A percentile compares a stretch with the other conserved stretches of the same genome.
Evolutionary conservation across 2,888 invertebrate genomes (phyloP).

Genomic region (Agriopis aurantiaria): DNA sequence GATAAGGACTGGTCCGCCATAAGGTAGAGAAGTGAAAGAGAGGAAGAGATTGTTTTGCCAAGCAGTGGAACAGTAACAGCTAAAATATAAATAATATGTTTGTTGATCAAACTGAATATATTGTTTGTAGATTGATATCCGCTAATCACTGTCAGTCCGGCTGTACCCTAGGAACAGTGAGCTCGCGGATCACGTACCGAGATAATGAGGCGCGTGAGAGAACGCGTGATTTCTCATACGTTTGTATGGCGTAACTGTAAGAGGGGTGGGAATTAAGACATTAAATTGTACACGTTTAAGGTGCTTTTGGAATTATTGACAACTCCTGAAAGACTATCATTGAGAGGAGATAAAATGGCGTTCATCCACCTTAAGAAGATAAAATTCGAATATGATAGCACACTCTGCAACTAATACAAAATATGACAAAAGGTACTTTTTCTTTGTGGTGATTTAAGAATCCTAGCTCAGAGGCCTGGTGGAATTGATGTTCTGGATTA

Average conservation of each 20-base stretch:
- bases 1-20: too few species aligned
- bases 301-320: background rate
- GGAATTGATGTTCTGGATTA: too few species aligned
- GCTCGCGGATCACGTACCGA: constrained; percentile 18
- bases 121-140: too few species aligned
- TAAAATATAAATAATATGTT: too few species aligned
- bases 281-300: background rate
- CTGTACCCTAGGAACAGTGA: background rate
- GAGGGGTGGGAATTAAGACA: constrained; percentile 4
- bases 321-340: background rate
- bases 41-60: too few species aligned
- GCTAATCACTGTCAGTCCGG: constrained; percentile 1
- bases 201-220: constrained; percentile 26
- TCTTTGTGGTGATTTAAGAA: background rate
- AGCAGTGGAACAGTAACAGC: too few species aligned
- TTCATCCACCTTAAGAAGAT: background rate
- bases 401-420: too few species aligned
- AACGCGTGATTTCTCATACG: constrained; percentile 24
- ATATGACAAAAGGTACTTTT: too few species aligned
- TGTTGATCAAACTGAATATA: too few species aligned
- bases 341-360: background rate
- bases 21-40: too few species aligned
- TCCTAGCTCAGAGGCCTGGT: background rate
- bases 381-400: too few species aligned
- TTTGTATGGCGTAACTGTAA: constrained; percentile 12